These are phyloP conservation scores for Tenthredo livida DNA, from an alignment of 2,888 invertebrate species.

Conservation along the genomic window DNA sequence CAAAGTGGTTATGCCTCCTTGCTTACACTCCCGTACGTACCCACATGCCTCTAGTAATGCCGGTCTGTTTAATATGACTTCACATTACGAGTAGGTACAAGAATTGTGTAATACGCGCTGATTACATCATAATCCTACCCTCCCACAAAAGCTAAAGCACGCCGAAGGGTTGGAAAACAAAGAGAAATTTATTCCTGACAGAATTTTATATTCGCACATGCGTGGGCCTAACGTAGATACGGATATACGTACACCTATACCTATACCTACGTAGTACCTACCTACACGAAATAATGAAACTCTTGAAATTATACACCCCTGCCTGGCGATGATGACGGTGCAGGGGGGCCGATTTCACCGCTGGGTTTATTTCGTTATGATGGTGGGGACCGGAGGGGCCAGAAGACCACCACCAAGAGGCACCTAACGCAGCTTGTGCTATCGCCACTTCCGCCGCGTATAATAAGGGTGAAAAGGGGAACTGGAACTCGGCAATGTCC, in stretches of 20 bases:
- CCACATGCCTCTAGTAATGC: neutral
- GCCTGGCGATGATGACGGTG: constrained; percentile 40
- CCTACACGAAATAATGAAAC: constrained; percentile 50
- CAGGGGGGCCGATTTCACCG: constrained; percentile 39
- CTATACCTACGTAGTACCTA: neutral
- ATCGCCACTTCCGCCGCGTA: constrained; percentile 42
- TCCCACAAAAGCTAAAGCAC: constrained; percentile 42
- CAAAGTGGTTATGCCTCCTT: neutral
- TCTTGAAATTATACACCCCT: constrained; percentile 52
- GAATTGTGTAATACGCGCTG: constrained; percentile 51
- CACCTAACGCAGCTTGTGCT: constrained; percentile 22
- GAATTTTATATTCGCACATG: constrained; percentile 50
- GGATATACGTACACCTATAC: neutral
- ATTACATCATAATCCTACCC: constrained; percentile 52
- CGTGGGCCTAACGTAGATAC: constrained; percentile 20
- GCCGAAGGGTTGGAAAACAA: constrained; percentile 46
- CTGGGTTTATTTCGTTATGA: constrained; percentile 1
- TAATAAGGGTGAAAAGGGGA: constrained; percentile 20
- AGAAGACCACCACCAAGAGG: neutral
- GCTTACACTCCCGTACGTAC: neutral
- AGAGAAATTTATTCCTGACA: constrained; percentile 52
- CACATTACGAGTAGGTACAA: constrained; percentile 45
- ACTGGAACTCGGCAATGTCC: neutral
- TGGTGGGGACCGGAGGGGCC: neutral
- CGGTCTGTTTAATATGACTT: constrained; percentile 43